A percentile compares a stretch with the other conserved stretches of the same genome.
phyloP scores from a whole-genome alignment of 2,113 vertebrate species.

The Lampris incognitus region DNA sequence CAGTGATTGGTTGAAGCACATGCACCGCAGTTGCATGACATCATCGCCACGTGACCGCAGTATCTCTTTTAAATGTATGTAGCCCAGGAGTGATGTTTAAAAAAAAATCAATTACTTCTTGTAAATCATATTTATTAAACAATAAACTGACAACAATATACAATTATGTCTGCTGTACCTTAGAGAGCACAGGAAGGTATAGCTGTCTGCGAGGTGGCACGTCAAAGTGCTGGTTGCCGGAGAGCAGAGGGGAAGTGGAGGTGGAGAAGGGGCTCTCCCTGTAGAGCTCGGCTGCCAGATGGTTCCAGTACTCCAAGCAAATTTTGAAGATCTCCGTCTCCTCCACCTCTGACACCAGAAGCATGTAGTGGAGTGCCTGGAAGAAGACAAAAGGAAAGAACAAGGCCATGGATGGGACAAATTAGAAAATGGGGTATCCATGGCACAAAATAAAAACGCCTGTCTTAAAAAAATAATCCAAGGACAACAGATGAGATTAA shows the following conservation, averaged over 20 bases:
- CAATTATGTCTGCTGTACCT: constrained; percentile 79
- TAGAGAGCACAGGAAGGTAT: constrained; percentile 95
- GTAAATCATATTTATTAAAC: too few species aligned
- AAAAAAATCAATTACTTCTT: too few species aligned
- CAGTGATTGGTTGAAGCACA: too few species aligned
- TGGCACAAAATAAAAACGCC: not conserved
- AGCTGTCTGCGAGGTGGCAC: constrained; percentile 96
- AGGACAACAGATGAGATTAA: not conserved
- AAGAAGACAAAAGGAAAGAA: not conserved
- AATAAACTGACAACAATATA: too few species aligned
- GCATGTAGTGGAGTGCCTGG: constrained; percentile 98
- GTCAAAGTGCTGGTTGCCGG: constrained; percentile 96
- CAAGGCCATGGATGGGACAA: not conserved
- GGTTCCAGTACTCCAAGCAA: constrained; percentile 99
- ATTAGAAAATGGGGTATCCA: not conserved
- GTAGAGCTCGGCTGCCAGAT: constrained; percentile 96
- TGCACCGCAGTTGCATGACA: too few species aligned
- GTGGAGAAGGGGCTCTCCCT: constrained; percentile 97
- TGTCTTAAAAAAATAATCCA: not conserved
- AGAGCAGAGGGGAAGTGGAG: constrained; percentile 93
- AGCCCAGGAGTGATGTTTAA: too few species aligned
- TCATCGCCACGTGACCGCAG: too few species aligned
- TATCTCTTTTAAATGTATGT: too few species aligned
- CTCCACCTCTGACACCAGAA: constrained; percentile 98
- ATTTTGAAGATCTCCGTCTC: constrained; percentile 99